These are phyloP conservation scores for Menura novaehollandiae DNA, from an alignment of 2,113 vertebrate species.

Conservation along the genomic window DNA sequence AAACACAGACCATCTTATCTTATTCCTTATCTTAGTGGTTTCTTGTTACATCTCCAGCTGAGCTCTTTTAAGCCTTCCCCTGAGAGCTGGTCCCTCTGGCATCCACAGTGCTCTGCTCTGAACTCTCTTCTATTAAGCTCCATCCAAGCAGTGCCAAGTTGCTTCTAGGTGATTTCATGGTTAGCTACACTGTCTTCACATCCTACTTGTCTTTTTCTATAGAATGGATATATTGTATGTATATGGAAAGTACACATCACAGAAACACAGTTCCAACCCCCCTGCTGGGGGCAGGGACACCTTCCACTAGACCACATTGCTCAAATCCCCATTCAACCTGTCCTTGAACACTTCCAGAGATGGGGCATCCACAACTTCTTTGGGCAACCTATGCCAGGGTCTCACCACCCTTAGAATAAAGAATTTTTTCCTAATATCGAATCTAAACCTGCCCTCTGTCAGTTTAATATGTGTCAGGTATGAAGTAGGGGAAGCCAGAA, in stretches of 20 bases:
- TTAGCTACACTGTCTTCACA: background rate
- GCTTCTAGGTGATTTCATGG: background rate
- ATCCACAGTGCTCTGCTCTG: background rate
- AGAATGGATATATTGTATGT: accelerated
- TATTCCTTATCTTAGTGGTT: background rate
- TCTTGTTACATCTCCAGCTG: background rate
- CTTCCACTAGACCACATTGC: background rate
- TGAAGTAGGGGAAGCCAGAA: background rate
- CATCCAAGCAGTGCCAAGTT: background rate
- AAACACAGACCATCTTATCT: background rate
- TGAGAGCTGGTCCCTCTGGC: background rate
- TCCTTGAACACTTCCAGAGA: background rate
- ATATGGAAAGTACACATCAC: background rate
- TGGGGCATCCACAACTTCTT: background rate
- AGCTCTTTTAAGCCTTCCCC: background rate
- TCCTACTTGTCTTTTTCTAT: background rate
- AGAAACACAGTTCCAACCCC: background rate
- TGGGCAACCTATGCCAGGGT: background rate
- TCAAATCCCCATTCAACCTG: background rate
- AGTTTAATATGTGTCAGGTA: background rate
- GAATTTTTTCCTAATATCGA: background rate
- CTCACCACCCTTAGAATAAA: background rate
- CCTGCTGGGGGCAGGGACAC: background rate
- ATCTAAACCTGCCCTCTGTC: background rate
- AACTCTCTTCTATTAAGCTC: background rate